These are phyloP conservation scores for Tachina lurida DNA, from an alignment of 2,888 invertebrate species.

Conservation along the genomic window DNA sequence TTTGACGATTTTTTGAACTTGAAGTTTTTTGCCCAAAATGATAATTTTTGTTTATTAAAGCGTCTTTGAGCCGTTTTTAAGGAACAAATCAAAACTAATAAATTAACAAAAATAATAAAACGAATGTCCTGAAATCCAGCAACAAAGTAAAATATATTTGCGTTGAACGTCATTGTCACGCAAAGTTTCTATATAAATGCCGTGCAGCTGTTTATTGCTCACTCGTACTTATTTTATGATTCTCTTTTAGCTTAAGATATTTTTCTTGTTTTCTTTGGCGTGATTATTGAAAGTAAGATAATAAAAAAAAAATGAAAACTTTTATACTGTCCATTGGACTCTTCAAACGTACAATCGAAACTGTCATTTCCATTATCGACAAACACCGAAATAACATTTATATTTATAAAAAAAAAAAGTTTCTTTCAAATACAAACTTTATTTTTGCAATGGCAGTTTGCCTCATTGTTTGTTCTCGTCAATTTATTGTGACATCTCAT, in stretches of 20 bases:
- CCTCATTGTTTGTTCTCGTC: conserved; percentile 28
- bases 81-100: no score
- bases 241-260: neutral
- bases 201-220: no score
- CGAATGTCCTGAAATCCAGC: no score
- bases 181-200: no score
- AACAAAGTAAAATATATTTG: no score
- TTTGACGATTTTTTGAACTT: no score
- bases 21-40: no score
- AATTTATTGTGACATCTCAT: conserved; percentile 66
- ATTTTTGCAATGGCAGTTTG: conserved; percentile 26
- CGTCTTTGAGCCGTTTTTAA: no score
- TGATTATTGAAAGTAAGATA: conserved; percentile 39
- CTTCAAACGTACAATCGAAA: conserved; percentile 50
- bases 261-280: neutral
- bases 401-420: conserved; percentile 9
- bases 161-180: no score
- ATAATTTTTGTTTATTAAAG: no score
- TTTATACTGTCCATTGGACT: conserved; percentile 39
- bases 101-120: no score
- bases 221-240: no score
- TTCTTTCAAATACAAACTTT: conserved; percentile 17
- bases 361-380: conserved; percentile 55
- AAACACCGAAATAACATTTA: conserved; percentile 10
- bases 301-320: conserved; percentile 38